Evolutionary conservation across 2,888 invertebrate genomes (phyloP), one percentile per base, ranked within the genome.

Genomic region (Drosophila histrio): DNA sequence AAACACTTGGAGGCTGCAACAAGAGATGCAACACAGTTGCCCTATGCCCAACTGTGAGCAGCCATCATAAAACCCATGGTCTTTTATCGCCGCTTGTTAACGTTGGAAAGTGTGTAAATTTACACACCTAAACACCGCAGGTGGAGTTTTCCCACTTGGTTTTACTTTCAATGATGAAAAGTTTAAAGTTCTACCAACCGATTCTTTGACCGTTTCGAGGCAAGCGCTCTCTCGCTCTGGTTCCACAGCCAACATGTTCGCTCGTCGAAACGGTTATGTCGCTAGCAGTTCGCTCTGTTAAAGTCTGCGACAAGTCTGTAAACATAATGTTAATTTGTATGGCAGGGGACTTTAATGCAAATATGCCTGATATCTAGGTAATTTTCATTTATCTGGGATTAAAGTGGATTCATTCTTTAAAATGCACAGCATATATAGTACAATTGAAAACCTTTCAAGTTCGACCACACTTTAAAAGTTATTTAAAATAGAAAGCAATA

Each of bases 91-190:
- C 75, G 77, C 72, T 76, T 85, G 77, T 83, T 84, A 79, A 67
- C 74, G 63, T 47, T 81, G 65, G 67, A 81, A 81, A 81, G 82
- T 81, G 85, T 87, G 82, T 81, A 82, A 82, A 85, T 85, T 82
- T 82, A 82, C 86, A 82, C 74, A 71, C 58, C 19, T 53, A 68
- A 58, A 43, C 52, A 26, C 73, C 59, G 59, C 86, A 82, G 83
- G 69, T 72, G 70, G 56, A 67, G 39, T 50, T 66, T 59, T 59
- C 13, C 59, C 34, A 17, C 15, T 36, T 59, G 64, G 43, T 82
- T 86, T 86, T 74, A 79, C 83, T 86, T 82, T 86, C 83, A 70
- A 79, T 67, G 63, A 66, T 34, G 69, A 36, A 52, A 62, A 59
- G 44, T 66, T 72, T 56, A 15, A 68, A 63, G 49, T 72, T 77